A percentile compares a stretch with the other conserved stretches of the same genome.
These are phyloP conservation scores for Heliothis virescens DNA, from an alignment of 1,140 invertebrate genomes.

Conservation along the genomic window DNA sequence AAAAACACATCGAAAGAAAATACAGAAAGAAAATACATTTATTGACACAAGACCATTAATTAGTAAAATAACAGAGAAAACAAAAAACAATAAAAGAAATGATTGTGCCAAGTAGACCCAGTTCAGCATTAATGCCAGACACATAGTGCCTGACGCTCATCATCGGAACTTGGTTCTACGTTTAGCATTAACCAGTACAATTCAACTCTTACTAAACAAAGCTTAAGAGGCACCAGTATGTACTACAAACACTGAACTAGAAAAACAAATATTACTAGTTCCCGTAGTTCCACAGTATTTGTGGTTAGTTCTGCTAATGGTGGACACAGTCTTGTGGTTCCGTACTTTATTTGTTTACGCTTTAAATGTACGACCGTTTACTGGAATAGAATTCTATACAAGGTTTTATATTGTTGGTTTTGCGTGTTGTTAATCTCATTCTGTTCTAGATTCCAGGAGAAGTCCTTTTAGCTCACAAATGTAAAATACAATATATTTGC, in stretches of 20 bases:
- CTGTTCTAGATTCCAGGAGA: neutral
- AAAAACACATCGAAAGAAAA: too few relatives aligned
- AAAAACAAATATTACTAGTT: constrained; percentile 33
- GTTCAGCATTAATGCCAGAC: too few relatives aligned
- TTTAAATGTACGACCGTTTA: constrained; percentile 31
- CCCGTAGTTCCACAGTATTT: neutral
- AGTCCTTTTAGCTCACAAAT: neutral
- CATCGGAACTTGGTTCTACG: too few relatives aligned
- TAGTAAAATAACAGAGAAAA: too few relatives aligned
- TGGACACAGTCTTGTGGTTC: constrained; percentile 19
- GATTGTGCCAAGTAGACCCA: too few relatives aligned
- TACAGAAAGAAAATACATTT: too few relatives aligned
- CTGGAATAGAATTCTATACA: constrained; percentile 1
- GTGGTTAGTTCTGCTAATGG: constrained; percentile 39
- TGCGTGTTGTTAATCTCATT: neutral
- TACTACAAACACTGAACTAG: neutral
- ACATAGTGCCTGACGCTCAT: too few relatives aligned
- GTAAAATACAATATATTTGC: too few relatives aligned
- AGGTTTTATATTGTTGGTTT: neutral
- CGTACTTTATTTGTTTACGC: constrained; percentile 1
- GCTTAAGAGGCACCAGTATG: neutral
- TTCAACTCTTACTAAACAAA: constrained; percentile 1
- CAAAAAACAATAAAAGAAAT: too few relatives aligned
- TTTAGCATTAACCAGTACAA: neutral
- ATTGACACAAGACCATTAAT: too few relatives aligned